Evolutionary conservation across 2,888 invertebrate genomes (phyloP), one percentile per base, ranked within the genome.

Genomic region (Baccha elongata): DNA sequence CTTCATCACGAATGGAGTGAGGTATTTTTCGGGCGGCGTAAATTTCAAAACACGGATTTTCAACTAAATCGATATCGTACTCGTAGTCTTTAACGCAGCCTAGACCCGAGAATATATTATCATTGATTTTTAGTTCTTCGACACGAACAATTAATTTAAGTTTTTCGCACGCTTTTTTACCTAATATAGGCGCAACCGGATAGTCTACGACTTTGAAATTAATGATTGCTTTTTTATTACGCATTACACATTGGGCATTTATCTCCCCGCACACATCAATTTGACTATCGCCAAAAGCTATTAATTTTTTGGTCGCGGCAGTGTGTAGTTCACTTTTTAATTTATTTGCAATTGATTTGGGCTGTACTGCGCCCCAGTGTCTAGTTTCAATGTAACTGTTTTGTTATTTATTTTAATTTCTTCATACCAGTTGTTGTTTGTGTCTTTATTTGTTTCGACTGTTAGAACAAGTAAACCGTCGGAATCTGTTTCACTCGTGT

Each of bases 41-140:
- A 1, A 75, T 67, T 48, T 75, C 40, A 40, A 75, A 75, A 8
- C 10, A 1, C 21, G 62, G 62, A 32, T 62, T 62, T 3, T 68
- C 62, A 21, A 68, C 37, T 21, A 60, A 52, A 29, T 75, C 75
- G 50, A 75, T 68, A 13, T 60, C 75, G 10, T 75, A 75, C 68
- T 68, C 68, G 19, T 40, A 67, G 42, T 73, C 35, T 35, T 81
- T 17, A 62, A 85, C 48, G 74, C 84, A 46, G 64, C 67, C 52
- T 35, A 42, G 17, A 64, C 37, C 19, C 4, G 35, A 10, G 2
- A 55, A 55, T 21, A 55, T 55, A 19, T 35, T 17, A 21, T 35
- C 55, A 55, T 37, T 2, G 5, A 48, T 48, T 26, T 26, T 26
- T 26, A 48, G 6, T 15, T 48, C 13, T 48, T 26, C 48, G 13